phyloP scores from a whole-genome alignment of 2,797 vertebrate species.

The Hipposideros larvatus region DNA sequence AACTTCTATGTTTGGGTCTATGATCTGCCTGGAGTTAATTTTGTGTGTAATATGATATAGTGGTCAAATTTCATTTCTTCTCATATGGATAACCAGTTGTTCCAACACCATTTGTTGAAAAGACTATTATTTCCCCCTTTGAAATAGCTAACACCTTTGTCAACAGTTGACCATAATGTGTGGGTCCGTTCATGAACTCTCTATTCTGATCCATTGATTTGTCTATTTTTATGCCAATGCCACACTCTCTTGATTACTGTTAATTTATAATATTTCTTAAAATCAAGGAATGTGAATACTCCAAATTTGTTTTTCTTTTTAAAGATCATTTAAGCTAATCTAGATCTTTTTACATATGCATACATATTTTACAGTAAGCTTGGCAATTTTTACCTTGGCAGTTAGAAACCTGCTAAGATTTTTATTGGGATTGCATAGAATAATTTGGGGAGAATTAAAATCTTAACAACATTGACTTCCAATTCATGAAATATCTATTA shows the following conservation, averaged over 20 bases:
- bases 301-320: neutral
- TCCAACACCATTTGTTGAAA: slow-evolving; percentile 2
- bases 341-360: neutral
- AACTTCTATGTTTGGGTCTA: neutral
- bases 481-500: neutral
- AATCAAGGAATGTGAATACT: neutral
- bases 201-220: neutral
- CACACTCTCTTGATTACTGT: slow-evolving; percentile 4
- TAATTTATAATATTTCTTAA: slow-evolving; percentile 22
- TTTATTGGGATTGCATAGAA: neutral
- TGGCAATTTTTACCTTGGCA: neutral
- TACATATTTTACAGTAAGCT: slow-evolving; percentile 16
- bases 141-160: neutral
- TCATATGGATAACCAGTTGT: neutral
- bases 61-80: slow-evolving; percentile 26
- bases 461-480: slow-evolving; percentile 12
- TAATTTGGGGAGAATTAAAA: neutral
- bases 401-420: neutral
- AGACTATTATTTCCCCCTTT: neutral
- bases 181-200: neutral
- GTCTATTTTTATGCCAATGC: neutral
- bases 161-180: neutral
- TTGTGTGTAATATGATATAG: neutral
- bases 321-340: slow-evolving; percentile 7
- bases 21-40: slow-evolving; percentile 12